A percentile compares a stretch with the other conserved stretches of the same genome.
These are phyloP conservation scores for Heliconius hewitsoni DNA, from an alignment of 1,140 invertebrate genomes.

Conservation along the genomic window DNA sequence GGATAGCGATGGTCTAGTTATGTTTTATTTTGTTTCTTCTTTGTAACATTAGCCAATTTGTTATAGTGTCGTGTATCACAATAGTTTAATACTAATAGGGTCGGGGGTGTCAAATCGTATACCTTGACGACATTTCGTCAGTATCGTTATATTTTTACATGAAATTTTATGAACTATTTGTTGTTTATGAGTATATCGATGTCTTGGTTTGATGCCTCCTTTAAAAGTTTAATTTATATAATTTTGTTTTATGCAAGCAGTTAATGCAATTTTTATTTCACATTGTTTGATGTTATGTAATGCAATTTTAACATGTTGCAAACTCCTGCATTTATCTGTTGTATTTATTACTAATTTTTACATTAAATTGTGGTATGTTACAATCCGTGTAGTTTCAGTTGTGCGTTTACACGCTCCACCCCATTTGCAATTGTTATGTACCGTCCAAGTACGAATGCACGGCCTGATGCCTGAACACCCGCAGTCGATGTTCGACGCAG, in stretches of 20 bases:
- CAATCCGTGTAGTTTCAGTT: constrained; percentile 81
- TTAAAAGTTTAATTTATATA: constrained; percentile 79
- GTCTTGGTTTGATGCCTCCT: constrained; percentile 80
- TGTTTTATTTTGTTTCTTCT: constrained; percentile 78
- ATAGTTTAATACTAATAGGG: constrained; percentile 76
- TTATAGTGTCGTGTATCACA: constrained; percentile 80
- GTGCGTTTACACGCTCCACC: constrained; percentile 66
- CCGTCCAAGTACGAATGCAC: constrained; percentile 41
- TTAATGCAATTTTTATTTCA: constrained; percentile 81
- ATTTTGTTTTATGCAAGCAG: constrained; percentile 81
- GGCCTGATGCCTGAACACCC: constrained; percentile 38
- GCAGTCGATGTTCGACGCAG: constrained; percentile 41
- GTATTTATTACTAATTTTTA: constrained; percentile 84
- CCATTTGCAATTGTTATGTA: constrained; percentile 54
- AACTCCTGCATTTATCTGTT: constrained; percentile 83
- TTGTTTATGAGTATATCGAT: constrained; percentile 80
- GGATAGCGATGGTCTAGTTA: constrained; percentile 81
- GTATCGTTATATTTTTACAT: constrained; percentile 77
- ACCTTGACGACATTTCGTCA: constrained; percentile 64
- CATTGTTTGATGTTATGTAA: constrained; percentile 82
- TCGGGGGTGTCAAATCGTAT: constrained; percentile 79
- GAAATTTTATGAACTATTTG: constrained; percentile 77
- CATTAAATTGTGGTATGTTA: constrained; percentile 83
- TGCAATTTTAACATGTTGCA: constrained; percentile 81
- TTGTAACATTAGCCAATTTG: constrained; percentile 79